A percentile compares a stretch with the other conserved stretches of the same genome.
phyloP scores from a whole-genome alignment of 2,797 vertebrate genomes.

The Pseudochirops cupreus region DNA sequence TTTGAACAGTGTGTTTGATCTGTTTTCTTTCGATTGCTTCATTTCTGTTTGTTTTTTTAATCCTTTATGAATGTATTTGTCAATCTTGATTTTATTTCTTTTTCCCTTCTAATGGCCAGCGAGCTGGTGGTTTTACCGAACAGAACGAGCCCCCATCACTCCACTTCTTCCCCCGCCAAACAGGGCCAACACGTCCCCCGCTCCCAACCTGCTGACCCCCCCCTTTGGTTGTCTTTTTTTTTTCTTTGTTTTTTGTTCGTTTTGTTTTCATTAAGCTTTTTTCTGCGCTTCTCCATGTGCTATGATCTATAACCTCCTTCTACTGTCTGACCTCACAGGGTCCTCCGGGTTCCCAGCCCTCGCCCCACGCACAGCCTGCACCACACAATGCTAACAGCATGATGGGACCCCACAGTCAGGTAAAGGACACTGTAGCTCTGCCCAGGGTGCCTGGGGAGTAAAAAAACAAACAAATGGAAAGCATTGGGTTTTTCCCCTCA shows the following conservation, averaged over 20 bases:
- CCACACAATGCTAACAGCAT: constrained; percentile 99
- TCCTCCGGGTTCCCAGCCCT: constrained; percentile 99
- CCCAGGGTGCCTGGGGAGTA: constrained; percentile 68
- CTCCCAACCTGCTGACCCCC: constrained; percentile 50
- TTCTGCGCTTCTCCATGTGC: constrained; percentile 89
- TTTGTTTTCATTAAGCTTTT: constrained; percentile 88
- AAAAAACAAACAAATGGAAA: background rate
- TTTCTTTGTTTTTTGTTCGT: constrained; percentile 76
- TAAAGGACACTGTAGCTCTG: constrained; percentile 87
- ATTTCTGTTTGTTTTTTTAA: constrained; percentile 67
- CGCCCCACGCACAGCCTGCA: constrained; percentile 99
- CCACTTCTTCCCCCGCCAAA: constrained; percentile 36
- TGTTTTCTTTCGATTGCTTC: constrained; percentile 10
- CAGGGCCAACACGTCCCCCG: constrained; percentile 76
- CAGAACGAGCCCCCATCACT: constrained; percentile 47
- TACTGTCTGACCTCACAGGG: constrained; percentile 93
- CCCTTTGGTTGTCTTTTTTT: constrained; percentile 54
- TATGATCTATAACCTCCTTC: constrained; percentile 92
- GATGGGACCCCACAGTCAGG: constrained; percentile 99
- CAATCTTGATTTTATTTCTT: constrained; percentile 58
- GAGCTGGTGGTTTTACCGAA: constrained; percentile 44
- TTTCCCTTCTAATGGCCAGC: constrained; percentile 29
- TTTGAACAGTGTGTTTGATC: constrained; percentile 78
- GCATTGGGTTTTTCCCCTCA: background rate
- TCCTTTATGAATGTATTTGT: constrained; percentile 42